A percentile compares a stretch with the other conserved stretches of the same genome.
These are phyloP conservation scores for Neocrepidodera transversa DNA, from an alignment of 2,888 invertebrate genomes.

Conservation along the genomic window DNA sequence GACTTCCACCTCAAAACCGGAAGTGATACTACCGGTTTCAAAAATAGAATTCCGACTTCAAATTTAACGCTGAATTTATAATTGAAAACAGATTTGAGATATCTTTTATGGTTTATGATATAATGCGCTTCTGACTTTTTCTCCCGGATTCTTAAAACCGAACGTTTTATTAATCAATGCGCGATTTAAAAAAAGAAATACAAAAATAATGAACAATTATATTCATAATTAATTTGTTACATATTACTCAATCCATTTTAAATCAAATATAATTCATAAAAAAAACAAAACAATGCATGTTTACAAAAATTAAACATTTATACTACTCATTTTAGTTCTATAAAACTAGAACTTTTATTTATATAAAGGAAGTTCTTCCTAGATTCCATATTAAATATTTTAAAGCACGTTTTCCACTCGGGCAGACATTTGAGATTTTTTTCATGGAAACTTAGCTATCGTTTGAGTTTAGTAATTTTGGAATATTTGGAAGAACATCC, in stretches of 20 bases:
- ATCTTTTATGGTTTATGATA: too few species aligned
- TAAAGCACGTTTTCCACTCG: not conserved
- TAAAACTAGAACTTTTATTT: constrained; percentile 40
- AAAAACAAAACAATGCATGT: constrained; percentile 3
- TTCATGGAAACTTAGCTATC: too few species aligned
- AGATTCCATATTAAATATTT: constrained; percentile 6
- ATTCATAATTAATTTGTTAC: constrained; percentile 21
- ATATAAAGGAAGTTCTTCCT: constrained; percentile 2
- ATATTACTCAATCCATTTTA: constrained; percentile 19
- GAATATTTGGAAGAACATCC: not conserved
- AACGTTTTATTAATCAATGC: too few species aligned
- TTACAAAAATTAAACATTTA: constrained; percentile 26
- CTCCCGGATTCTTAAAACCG: too few species aligned
- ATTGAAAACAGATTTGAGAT: too few species aligned
- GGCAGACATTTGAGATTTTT: too few species aligned
- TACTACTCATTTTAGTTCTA: constrained; percentile 34
- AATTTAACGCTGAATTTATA: too few species aligned
- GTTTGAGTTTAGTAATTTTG: not conserved
- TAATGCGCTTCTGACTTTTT: too few species aligned
- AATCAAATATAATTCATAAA: constrained; percentile 5
- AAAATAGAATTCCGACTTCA: too few species aligned
- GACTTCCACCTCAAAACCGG: too few species aligned
- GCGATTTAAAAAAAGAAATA: too few species aligned
- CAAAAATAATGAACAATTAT: constrained; percentile 27
- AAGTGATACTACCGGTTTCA: too few species aligned